phyloP scores from a whole-genome alignment of 2,113 vertebrate genomes.

The Cyprinodon brontotheroides region DNA sequence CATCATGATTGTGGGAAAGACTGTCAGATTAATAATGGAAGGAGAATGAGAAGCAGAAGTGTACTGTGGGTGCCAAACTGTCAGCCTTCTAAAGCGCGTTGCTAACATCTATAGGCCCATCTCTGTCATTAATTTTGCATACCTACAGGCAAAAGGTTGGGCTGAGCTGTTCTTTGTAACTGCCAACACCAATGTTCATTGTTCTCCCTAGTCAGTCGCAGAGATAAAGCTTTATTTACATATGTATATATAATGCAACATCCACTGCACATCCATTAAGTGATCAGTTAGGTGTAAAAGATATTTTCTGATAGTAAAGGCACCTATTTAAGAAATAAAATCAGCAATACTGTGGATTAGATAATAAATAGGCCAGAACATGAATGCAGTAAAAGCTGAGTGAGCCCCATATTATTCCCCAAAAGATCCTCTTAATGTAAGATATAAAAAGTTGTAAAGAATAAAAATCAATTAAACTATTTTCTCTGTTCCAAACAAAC shows the following conservation, averaged over 20 bases:
- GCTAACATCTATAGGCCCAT: conserved; percentile 13
- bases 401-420: too few relatives aligned
- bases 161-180: not conserved
- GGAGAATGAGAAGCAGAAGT: conserved; percentile 18
- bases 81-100: conserved; percentile 17
- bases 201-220: not conserved
- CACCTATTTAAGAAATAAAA: too few relatives aligned
- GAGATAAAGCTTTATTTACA: not conserved
- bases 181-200: conserved; percentile 5
- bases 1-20: not conserved
- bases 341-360: too few relatives aligned
- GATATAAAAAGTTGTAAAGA: not conserved
- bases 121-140: conserved; percentile 14
- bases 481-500: not conserved
- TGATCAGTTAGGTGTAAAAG: too few relatives aligned
- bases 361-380: too few relatives aligned
- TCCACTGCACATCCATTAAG: too few relatives aligned
- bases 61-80: conserved; percentile 4
- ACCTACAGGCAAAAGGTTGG: conserved; percentile 9
- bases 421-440: not conserved
- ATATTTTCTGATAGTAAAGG: too few relatives aligned
- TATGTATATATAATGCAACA: too few relatives aligned
- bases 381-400: not conserved
- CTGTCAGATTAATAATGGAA: conserved; percentile 10
- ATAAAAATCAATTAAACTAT: too few relatives aligned